These are phyloP conservation scores for Apodemus speciosus DNA, from an alignment of 2,113 vertebrate species.

Conservation along the genomic window DNA sequence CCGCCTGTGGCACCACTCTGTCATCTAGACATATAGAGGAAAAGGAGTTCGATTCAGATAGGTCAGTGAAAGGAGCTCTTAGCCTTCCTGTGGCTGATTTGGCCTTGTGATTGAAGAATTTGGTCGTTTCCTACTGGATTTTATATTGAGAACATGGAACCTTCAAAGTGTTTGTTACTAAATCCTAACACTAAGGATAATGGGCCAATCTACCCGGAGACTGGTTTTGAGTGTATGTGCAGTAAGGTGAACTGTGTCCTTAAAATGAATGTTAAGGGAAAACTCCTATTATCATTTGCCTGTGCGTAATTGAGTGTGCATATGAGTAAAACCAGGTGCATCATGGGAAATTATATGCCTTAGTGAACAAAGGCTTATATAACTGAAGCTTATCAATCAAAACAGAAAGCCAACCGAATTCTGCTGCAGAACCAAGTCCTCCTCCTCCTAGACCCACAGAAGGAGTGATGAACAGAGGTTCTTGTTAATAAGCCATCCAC, in stretches of 20 bases:
- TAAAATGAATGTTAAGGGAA: neutral
- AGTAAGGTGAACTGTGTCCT: neutral
- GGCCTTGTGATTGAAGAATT: neutral
- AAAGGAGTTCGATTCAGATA: neutral
- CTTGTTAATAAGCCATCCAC: neutral
- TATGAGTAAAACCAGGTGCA: neutral
- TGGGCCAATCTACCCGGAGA: neutral
- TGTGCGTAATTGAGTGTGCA: neutral
- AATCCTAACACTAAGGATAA: no score
- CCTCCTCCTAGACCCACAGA: neutral
- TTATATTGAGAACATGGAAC: neutral
- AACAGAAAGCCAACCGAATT: neutral
- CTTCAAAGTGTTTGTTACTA: neutral
- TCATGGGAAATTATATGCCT: neutral
- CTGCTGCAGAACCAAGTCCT: no score
- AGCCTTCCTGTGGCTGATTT: neutral
- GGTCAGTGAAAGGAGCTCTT: neutral
- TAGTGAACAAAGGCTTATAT: neutral
- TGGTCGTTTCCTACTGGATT: neutral
- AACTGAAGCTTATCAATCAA: neutral
- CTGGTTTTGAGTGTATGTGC: neutral
- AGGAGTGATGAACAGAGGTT: neutral
- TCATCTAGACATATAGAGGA: neutral
- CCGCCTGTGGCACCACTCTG: accelerated
- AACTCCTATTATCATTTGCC: neutral